Evolutionary conservation across 2,113 vertebrate species (phyloP), one percentile per base, ranked within the genome.

Genomic region (Pachycephala philippinensis): DNA sequence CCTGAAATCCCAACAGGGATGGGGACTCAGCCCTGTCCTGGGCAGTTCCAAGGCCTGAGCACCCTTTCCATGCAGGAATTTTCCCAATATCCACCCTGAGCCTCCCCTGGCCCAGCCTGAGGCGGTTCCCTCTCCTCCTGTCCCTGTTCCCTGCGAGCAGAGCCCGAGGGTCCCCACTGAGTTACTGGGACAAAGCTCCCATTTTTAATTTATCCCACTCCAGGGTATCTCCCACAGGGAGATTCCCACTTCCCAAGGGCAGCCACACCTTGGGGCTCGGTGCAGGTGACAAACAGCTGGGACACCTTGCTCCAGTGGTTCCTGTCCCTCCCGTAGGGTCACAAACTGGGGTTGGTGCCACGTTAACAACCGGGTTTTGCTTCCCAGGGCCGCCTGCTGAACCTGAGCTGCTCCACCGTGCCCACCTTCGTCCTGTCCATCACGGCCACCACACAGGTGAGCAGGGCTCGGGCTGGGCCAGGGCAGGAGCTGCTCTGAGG

Each of bases 351-450:
- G 28, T 14, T 6, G 39, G 39, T 12, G 61, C 30, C 3, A 0
- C 3, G 7, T 0, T 42, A 3, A 80, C 63, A 2, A 1, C 53
- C 16, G 0, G 0, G 0, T 15, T 44, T 42, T 52, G 4, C 54
- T 59, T 17, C 80, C 37, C 96, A 99, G 99, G 98, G 99, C 79
- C 99, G 99, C 61, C 98, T 99, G 88, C 97, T 99, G 94, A 99
- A 99, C 96, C 98, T 99, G 84, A 99, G 99, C 98, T 99, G 99
- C 96, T 99, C 99, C 97, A 99, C 99, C 6, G 99, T 99, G 28
- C 99, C 99, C 97, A 99, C 99, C 22, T 99, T 99, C 8, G 99
- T 99, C 79, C 97, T 99, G 57, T 99, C 99, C 52, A 99, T 99
- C 98, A 99, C 99, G 1, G 99, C 99, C 75, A 99, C 99, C 56